Evolutionary conservation across 2,797 vertebrate genomes (phyloP), one percentile per base, ranked within the genome.

Genomic region (Bryconaethiops microstoma): DNA sequence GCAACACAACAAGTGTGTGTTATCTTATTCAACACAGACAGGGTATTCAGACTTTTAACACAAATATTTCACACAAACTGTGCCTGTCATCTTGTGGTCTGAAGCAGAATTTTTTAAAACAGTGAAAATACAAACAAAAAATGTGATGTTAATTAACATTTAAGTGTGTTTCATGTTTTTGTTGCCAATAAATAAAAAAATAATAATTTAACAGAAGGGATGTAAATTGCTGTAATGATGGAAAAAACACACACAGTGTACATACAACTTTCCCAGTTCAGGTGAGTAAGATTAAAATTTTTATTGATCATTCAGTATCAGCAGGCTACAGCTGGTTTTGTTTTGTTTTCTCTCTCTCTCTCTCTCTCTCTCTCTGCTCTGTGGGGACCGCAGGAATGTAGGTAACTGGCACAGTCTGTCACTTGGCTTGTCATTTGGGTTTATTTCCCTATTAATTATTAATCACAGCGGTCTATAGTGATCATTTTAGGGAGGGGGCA

Each of bases 381-480:
- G 4, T 60, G 69, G 35, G 60, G 23, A 62, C 60, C 12, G n/a
- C 42, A 62, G 45, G 45, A 21, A 60, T 71, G 59, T 17, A 40
- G 2, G 50, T 54, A 4, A 40, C 57, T 63, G 19, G 12, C n/a
- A 50, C 67, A 50, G 40, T 12, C 21, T 78, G 39, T 13, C 13
- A 69, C 23, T 70, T 70, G 17, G 23, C 17, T 70, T 71, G 23
- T 50, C 67, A 25, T 42, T 40, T 55, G 50, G n/a, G 35, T 68
- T 42, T 76, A 39, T 55, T 54, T 55, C 48, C 8, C 42, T 70
- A 50, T 70, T n/a, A 70, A 70, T 50, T 70, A 70, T 70, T 70
- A 70, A 70, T 48, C n/a, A 25, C 67, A 45, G 16, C 21, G 16
- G 42, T 9, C 42, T 50, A 25, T 70, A 50, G 67, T 50, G 67